Evolutionary conservation across 2,113 vertebrate genomes (phyloP), one percentile per base, ranked within the genome.

Genomic region (Thamnaconus septentrionalis): DNA sequence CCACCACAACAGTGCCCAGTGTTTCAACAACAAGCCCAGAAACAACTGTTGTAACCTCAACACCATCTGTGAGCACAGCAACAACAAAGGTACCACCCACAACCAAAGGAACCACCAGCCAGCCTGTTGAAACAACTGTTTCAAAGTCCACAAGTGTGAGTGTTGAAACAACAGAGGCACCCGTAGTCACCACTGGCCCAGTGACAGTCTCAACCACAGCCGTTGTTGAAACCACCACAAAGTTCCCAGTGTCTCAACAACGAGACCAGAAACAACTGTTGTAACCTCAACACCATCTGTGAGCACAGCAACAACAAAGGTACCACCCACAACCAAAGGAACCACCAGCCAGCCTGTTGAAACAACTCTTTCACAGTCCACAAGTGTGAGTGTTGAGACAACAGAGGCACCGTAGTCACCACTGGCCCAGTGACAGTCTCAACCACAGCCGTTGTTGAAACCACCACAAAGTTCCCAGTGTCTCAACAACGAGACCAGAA

Each of bases 361-460:
- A 56, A 60, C 51, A 11, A 56, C 71, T 8, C 49, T 67, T 44
- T 8, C 45, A 1, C 2, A 8, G 7, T 11, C 3, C 46, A 53
- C 65, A 42, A 51, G 61, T 4, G 8, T 5, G 0, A 40, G 0
- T 4, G 6, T 7, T 42, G 54, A n/a, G 6, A 67, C 61, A 55
- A 51, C 58, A 41, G 41, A 5, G 31, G 6, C 52, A 39, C 47
- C 4, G 53, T 3, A 7, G 18, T 5, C 11, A 65, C 57, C 4
- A 62, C 67, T 9, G 45, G 58, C 4, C 45, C 58, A 51, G 10
- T 12, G 0, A 74, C 71, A 53, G 6, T 8, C 1, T 53, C 67
- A n/a, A 79, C 71, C 1, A 75, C 77, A 6, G n/a, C 49, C 52
- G 7, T 66, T 4, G 47, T 5, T 48, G 5, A 8, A 48, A 53